Conservation (phyloP, 2,113 vertebrate genomes). For the Serinus canaria region DNA sequence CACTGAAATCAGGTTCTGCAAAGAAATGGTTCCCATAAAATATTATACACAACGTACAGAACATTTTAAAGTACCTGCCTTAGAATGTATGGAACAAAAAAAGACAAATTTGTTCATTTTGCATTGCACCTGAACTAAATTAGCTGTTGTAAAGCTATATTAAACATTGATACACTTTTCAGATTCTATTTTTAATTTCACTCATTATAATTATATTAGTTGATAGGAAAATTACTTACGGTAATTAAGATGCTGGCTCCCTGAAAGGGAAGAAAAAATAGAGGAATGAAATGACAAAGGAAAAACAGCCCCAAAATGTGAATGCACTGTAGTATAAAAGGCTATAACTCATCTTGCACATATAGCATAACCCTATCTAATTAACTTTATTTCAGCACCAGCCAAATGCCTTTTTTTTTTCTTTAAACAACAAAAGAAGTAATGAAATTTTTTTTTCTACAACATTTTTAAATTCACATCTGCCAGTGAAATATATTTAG, state of each 20-base stretch:
- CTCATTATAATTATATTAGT: slow-evolving; percentile 32
- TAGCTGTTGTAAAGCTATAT: slow-evolving; percentile 33
- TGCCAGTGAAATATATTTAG: neutral
- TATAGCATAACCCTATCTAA: neutral
- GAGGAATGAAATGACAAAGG: slow-evolving; percentile 15
- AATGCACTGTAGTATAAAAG: neutral
- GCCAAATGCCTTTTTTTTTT: neutral
- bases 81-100: slow-evolving; percentile 10
- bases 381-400: slow-evolving; percentile 2
- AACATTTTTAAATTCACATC: neutral
- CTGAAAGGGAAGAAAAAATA: slow-evolving; percentile 49
- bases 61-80: neutral
- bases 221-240: slow-evolving; percentile 59
- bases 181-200: slow-evolving; percentile 34
- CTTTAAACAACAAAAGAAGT: neutral
- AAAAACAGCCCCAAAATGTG: neutral
- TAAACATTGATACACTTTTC: slow-evolving; percentile 37
- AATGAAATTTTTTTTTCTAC: neutral
- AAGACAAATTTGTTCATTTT: slow-evolving; percentile 26
- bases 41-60: neutral
- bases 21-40: slow-evolving; percentile 48
- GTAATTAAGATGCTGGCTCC: slow-evolving; percentile 53
- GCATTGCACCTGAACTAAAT: slow-evolving; percentile 29
- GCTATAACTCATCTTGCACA: neutral
- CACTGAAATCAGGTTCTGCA: slow-evolving; percentile 55